A percentile compares a stretch with the other conserved stretches of the same genome.
Evolutionary conservation across 2,113 vertebrate species (phyloP).

Genomic region (Cairina moschata): DNA sequence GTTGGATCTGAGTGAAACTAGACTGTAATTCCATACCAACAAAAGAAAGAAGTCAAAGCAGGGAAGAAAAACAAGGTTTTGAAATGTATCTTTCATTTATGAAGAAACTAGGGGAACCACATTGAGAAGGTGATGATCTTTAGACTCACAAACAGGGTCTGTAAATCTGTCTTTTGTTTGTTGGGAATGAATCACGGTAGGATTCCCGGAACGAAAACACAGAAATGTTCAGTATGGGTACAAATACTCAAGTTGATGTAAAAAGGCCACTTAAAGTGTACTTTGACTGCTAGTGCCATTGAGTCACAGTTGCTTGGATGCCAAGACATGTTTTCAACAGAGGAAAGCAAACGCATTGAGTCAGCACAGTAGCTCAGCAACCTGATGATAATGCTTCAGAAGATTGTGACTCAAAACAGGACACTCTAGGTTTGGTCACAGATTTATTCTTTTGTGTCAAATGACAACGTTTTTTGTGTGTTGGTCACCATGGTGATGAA

Average conservation of each 20-base stretch:
- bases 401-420: neutral
- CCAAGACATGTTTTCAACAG: neutral
- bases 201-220: constrained; percentile 57
- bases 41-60: constrained; percentile 27
- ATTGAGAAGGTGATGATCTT: constrained; percentile 35
- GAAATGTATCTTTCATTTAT: constrained; percentile 36
- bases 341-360: neutral
- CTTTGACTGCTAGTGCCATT: neutral
- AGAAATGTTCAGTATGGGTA: constrained; percentile 20
- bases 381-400: neutral
- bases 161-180: constrained; percentile 66
- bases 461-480: neutral
- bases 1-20: constrained; percentile 38
- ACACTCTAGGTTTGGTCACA: neutral
- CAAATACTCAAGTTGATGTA: neutral
- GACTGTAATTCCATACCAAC: constrained; percentile 11
- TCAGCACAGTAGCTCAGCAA: neutral
- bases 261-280: neutral
- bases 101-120: neutral
- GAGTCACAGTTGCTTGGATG: neutral
- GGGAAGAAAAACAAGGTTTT: constrained; percentile 52
- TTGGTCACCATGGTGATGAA: constrained; percentile 58
- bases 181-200: constrained; percentile 44
- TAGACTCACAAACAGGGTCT: constrained; percentile 25
- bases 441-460: constrained; percentile 56